Evolutionary conservation across 2,797 vertebrate species (phyloP), one percentile per base, ranked within the genome.

Genomic region (Siniperca obscura): DNA sequence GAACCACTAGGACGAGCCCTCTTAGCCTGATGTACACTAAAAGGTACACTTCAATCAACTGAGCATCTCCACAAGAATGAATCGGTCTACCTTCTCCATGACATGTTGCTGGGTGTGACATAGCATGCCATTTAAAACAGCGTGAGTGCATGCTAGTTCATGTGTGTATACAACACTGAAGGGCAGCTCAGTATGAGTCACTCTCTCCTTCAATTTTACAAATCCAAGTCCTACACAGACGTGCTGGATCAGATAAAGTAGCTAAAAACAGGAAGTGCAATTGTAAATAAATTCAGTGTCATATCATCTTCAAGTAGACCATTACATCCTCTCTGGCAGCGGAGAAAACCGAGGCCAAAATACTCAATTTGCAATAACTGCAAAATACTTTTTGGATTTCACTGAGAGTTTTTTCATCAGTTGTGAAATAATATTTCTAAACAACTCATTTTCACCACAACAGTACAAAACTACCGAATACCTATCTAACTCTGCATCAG

Each of bases 251-350:
- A 30, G 62, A 78, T 60, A 36, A 70, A 68, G 66, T 53, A 64
- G 56, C 82, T 68, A 55, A 64, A 73, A 81, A 74, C 55, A 60
- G 46, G 30, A 76, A 69, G 65, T 53, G 62, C 60, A 36, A 30
- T 14, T 64, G 19, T 44, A n/a, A 76, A 30, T 30, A 30, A 30
- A 30, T 30, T 30, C 30, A 30, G 76, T 61, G 76, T 80, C 5
- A 22, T 48, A 68, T 88, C 50, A 73, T 66, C 66, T 70, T 83
- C 57, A 81, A 83, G 76, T 79, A 22, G 50, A 27, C 52, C 52
- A 76, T 78, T 70, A 64, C 66, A 57, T 62, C 61, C 50, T 75
- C 22, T 76, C 57, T 67, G 14, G 56, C 61, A 67, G 61, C 6
- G 0, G 48, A 55, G 57, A 44, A 77, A 72, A 72, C 70, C 1